Conservation (phyloP, 2,113 vertebrate species). For the Rattus norvegicus region DNA sequence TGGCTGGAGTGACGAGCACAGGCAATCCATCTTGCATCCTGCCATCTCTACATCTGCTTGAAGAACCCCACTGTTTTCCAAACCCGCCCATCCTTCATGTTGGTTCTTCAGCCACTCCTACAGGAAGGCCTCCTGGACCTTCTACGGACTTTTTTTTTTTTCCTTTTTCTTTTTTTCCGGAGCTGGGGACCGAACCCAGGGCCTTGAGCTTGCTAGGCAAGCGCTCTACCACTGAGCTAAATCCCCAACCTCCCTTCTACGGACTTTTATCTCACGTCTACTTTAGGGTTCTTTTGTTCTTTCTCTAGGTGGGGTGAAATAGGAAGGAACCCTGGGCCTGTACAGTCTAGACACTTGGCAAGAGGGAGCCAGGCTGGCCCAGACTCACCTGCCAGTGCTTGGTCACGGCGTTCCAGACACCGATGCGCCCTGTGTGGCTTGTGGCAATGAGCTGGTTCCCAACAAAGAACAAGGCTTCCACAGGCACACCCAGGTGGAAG, state of each 20-base stretch:
- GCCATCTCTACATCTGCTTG: not conserved
- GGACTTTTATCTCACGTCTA: not conserved
- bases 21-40: not conserved
- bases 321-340: not conserved
- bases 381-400: slow-evolving; percentile 95
- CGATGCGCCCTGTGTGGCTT: slow-evolving; percentile 94
- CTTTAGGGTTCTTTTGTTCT: not conserved
- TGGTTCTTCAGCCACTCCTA: not conserved
- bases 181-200: too few species aligned
- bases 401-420: slow-evolving; percentile 97
- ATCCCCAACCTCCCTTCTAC: too few species aligned
- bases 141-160: not conserved
- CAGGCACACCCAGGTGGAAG: slow-evolving; percentile 92
- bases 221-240: too few species aligned
- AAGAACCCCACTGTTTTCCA: not conserved
- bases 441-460: slow-evolving; percentile 96
- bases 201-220: too few species aligned
- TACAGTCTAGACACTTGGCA: not conserved
- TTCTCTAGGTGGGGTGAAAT: not conserved
- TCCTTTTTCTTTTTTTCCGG: too few species aligned
- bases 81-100: not conserved
- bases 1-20: not conserved
- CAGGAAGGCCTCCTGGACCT: slow-evolving; percentile 27
- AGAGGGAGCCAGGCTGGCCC: not conserved
- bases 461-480: slow-evolving; percentile 96